Percentiles rank a stretch among this genome's conserved stretches.
Conservation (phyloP, 1,140 invertebrate genomes). For the Dreissena polymorpha region DNA sequence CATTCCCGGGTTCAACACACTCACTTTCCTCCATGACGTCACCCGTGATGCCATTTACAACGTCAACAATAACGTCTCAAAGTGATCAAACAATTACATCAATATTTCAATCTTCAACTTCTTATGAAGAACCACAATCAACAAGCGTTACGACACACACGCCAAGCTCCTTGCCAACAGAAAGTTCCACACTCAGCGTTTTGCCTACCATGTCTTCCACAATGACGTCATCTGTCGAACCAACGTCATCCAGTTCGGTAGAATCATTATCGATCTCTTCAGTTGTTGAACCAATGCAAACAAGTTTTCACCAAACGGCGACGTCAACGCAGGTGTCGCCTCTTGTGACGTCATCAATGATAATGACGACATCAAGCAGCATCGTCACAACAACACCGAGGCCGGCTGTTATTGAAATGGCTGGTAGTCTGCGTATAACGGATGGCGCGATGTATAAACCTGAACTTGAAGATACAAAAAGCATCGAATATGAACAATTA, state of each 20-base stretch:
- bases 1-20: background rate
- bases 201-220: background rate
- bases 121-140: background rate
- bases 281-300: too few species aligned
- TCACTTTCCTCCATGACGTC: slow-evolving; percentile 23
- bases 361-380: too few species aligned
- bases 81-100: background rate
- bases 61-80: background rate
- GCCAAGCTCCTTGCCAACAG: too few species aligned
- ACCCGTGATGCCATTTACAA: background rate
- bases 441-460: background rate
- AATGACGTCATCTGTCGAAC: background rate
- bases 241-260: background rate
- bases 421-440: background rate
- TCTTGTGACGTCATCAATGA: too few species aligned
- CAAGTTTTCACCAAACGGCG: too few species aligned
- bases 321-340: too few species aligned
- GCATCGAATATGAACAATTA: background rate
- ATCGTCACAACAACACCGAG: background rate
- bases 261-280: background rate
- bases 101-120: background rate
- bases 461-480: background rate
- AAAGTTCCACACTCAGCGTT: too few species aligned
- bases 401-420: background rate
- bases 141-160: too few species aligned